Evolutionary conservation across 2,113 vertebrate species (phyloP), one percentile per base, ranked within the genome.

Genomic region (Dendrocopos noguchii): DNA sequence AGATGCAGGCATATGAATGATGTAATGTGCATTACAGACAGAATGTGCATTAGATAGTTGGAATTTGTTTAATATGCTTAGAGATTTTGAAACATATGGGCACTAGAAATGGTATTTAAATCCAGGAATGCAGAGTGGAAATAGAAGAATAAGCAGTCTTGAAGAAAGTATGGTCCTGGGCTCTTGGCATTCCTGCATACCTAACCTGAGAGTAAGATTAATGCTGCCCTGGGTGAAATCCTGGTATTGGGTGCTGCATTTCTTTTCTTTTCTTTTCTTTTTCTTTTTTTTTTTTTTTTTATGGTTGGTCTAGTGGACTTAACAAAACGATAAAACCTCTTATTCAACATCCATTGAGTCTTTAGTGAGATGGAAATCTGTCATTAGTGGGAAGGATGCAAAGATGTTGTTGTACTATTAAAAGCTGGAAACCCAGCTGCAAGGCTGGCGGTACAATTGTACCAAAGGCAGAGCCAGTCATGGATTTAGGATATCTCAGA

Each of bases 291-390:
- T 9, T 36, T 9, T 36, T 36, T 36, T 36, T 36, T 36, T 36
- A 36, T 44, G 11, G 5, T 36, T 79, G 29, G 4, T 46, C 28
- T 0, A 0, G 14, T 28, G 31, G 20, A 8, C 13, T 70, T 77
- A 42, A 18, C 11, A 44, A 42, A 39, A 60, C 68, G 16, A 47
- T 6, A n/a, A 5, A 31, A 53, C 15, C 9, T 27, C 4, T 75
- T 88, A n/a, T 60, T 87, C 52, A 68, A 15, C 5, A 34, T 44
- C 50, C 7, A 25, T 9, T 60, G 28, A 68, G 22, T 61, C 44
- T 44, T 65, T 46, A 79, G 52, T 19, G n/a, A 24, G 11, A 4
- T 81, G 18, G 10, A 68, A 80, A 10, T 64, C 68, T 73, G 9
- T 19, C 29, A 50, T 34, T 6, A 71, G 36, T 31, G 36, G 5